These are phyloP conservation scores for Drosophila santomea DNA, from an alignment of 1,140 invertebrate species.

Conservation along the genomic window DNA sequence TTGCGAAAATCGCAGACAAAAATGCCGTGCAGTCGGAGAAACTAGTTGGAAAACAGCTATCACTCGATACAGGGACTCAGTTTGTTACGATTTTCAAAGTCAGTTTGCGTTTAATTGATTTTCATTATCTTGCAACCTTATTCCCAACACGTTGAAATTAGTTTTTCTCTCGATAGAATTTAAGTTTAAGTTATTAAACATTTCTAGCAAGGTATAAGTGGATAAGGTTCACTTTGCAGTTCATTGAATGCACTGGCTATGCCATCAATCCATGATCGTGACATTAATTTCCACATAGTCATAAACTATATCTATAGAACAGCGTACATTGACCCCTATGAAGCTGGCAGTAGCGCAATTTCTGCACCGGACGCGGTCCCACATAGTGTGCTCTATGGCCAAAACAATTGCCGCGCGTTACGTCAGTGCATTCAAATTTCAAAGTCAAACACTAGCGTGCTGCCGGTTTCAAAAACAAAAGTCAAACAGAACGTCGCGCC, in stretches of 20 bases:
- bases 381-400: conserved; percentile 22
- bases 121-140: background rate
- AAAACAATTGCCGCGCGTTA: conserved; percentile 52
- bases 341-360: conserved; percentile 39
- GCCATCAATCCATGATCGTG: no score
- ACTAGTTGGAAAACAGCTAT: conserved; percentile 44
- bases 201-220: no score
- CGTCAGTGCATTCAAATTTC: conserved; percentile 61
- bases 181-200: no score
- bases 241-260: no score
- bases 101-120: background rate
- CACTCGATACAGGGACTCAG: conserved; percentile 10
- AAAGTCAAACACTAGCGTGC: conserved; percentile 59
- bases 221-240: no score
- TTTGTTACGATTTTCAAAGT: background rate
- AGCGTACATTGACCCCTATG: conserved; percentile 81
- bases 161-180: no score
- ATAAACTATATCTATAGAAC: conserved; percentile 34
- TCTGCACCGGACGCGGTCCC: background rate
- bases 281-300: background rate
- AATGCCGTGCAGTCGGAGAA: conserved; percentile 13
- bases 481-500: conserved; percentile 31
- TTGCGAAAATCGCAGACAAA: conserved; percentile 60
- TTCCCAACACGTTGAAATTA: background rate
- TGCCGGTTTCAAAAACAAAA: conserved; percentile 42